These are phyloP conservation scores for Cettia cetti DNA, from an alignment of 2,113 vertebrate species.

Conservation along the genomic window DNA sequence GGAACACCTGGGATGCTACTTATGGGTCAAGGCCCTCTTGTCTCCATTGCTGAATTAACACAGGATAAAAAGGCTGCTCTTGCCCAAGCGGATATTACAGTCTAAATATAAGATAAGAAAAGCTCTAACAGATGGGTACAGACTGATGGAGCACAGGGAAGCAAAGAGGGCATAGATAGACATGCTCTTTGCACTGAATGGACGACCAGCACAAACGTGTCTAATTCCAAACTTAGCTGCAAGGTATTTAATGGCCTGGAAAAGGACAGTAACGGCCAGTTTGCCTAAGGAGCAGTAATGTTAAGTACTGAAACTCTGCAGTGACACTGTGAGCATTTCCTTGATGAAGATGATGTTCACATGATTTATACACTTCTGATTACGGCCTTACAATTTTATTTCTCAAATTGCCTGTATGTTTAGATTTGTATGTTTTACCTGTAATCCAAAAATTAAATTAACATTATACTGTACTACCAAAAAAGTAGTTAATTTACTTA, in stretches of 20 bases:
- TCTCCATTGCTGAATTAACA: background rate
- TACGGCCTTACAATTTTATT: background rate
- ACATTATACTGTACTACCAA: background rate
- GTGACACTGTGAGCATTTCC: background rate
- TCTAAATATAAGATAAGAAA: constrained; percentile 1
- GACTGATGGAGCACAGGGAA: background rate
- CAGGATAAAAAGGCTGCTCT: background rate
- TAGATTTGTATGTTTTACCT: background rate
- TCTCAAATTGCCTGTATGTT: background rate
- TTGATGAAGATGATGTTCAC: background rate
- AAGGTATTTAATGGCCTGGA: background rate
- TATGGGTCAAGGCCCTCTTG: background rate
- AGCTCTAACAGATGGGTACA: background rate
- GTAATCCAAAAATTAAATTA: background rate
- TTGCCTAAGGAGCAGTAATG: background rate
- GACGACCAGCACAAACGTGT: background rate
- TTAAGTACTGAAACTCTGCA: background rate
- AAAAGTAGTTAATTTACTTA: background rate
- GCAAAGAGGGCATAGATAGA: background rate
- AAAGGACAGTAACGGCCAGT: background rate
- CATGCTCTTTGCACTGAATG: background rate
- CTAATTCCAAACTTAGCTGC: background rate
- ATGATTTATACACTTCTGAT: background rate
- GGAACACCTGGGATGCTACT: background rate
- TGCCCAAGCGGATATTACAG: background rate